A percentile compares a stretch with the other conserved stretches of the same genome.
Evolutionary conservation across 2,888 invertebrate species (phyloP).

Genomic region (Zootermopsis nevadensis): DNA sequence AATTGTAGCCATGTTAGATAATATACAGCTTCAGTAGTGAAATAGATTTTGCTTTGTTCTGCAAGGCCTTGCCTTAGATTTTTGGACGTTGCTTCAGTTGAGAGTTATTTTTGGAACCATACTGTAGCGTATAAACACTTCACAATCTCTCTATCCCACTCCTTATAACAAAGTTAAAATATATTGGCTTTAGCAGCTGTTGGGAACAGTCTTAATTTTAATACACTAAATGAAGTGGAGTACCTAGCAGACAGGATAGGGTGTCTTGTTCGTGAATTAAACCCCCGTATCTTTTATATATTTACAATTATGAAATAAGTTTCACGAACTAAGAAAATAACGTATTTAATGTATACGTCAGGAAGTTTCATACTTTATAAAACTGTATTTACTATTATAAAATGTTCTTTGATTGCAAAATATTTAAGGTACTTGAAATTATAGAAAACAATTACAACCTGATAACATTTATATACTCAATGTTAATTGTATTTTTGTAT

Average conservation of each 20-base stretch:
- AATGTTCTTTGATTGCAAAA: no score
- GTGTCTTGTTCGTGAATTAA: not conserved
- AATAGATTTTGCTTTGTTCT: not conserved
- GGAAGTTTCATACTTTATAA: no score
- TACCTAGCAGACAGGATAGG: not conserved
- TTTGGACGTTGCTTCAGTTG: not conserved
- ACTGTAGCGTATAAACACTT: not conserved
- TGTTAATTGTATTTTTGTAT: no score
- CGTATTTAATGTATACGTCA: no score
- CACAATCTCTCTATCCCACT: not conserved
- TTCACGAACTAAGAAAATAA: not conserved
- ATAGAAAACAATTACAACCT: no score
- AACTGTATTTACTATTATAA: no score
- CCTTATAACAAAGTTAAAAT: not conserved
- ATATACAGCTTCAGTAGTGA: not conserved
- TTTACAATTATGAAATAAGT: constrained; percentile 25
- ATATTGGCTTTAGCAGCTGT: constrained; percentile 30
- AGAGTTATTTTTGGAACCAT: not conserved
- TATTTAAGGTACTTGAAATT: no score
- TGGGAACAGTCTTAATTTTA: constrained; percentile 17
- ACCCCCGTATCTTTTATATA: not conserved
- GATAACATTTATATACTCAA: no score
- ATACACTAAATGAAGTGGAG: not conserved
- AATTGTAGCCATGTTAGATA: not conserved
- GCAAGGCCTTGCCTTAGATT: not conserved